Evolutionary conservation across 2,113 vertebrate species (phyloP).

Genomic region (Raja brachyura): DNA sequence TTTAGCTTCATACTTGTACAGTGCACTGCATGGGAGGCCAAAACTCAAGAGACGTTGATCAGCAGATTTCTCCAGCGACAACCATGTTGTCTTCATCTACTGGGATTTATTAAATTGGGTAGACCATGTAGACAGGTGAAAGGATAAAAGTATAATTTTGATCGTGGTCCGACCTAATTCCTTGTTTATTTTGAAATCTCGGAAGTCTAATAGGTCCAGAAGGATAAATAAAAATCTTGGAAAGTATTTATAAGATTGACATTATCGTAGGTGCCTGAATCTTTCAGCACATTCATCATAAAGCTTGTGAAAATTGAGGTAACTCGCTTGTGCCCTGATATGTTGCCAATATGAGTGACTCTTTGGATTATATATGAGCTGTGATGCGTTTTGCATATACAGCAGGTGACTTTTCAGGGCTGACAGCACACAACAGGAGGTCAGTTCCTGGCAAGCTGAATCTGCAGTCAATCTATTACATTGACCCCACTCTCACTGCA

Average conservation of each 20-base stretch:
- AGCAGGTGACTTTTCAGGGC: not conserved
- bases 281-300: constrained; percentile 9
- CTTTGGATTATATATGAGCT: not conserved
- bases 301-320: constrained; percentile 8
- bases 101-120: not conserved
- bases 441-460: not conserved
- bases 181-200: not conserved
- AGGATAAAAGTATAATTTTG: not conserved
- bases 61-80: not conserved
- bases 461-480: not conserved
- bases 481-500: not conserved
- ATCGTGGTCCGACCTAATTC: not conserved
- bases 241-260: not conserved
- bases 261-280: not conserved
- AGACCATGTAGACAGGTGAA: not conserved
- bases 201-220: not conserved
- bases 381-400: not conserved
- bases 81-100: not conserved
- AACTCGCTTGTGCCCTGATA: not conserved
- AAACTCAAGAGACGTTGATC: not conserved
- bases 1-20: constrained; percentile 3
- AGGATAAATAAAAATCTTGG: not conserved
- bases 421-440: not conserved
- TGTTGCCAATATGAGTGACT: not conserved
- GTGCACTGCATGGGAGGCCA: not conserved